Evolutionary conservation across 1,140 invertebrate genomes (phyloP), one percentile per base, ranked within the genome.

Genomic region (Sycobia sp.): DNA sequence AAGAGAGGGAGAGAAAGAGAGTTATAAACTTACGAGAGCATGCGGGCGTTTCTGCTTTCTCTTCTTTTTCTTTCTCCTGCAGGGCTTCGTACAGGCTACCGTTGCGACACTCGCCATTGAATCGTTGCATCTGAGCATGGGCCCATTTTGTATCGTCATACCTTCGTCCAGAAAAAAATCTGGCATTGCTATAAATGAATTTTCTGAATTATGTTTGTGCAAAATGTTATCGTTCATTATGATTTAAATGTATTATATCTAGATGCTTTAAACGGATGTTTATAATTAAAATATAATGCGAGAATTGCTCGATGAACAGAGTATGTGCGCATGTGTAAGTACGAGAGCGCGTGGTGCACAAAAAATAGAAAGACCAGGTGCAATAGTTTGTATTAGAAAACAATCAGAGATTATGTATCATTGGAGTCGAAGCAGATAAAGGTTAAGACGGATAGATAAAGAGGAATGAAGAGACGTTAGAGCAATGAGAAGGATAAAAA

Each of bases 41-140:
- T 55, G 34, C 22, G 34, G 36, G 47, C 54, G 46, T 20, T 47
- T 63, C 44, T 43, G 54, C 61, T 57, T 63, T 74, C 72, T 79
- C 70, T 73, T 76, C 66, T 73, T 80, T 70, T 73, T 79, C 69
- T 80, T 80, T 71, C 75, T 80, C 57, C 68, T 77, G 70, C 76
- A n/a, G n/a, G n/a, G 73, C 64, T 79, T 79, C 67, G 72, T 68
- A 60, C 66, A 76, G 32, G 69, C 71, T 57, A 67, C 46, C 41
- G 62, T 68, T 43, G 69, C 65, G 51, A 67, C 68, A 9, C 60
- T 58, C 47, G 68, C 57, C 25, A 70, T 53, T 39, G 72, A 60
- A 34, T 76, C 74, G 58, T 66, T 74, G 61, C 68, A 78, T 69
- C 76, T 76, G 62, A 79, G 71, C 71, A 80, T 79, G 36, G 74